Conservation (phyloP, 2,797 vertebrate species). For the Gymnodraco acuticeps region DNA sequence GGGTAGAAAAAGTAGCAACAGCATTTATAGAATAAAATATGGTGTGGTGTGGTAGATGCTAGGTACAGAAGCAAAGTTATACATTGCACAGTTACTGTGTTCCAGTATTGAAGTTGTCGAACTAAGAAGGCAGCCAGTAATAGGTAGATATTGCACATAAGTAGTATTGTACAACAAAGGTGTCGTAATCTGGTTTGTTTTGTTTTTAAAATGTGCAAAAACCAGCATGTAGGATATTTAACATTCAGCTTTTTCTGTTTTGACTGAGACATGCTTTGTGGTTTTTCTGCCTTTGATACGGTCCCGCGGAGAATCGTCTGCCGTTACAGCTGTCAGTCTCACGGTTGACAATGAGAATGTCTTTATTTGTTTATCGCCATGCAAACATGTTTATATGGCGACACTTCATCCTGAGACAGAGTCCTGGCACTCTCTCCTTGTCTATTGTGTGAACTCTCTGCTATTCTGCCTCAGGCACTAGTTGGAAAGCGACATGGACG, state of each 20-base stretch:
- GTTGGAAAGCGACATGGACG: constrained; percentile 31
- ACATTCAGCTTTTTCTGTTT: background rate
- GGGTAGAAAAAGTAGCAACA: too few relatives aligned
- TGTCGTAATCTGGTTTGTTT: background rate
- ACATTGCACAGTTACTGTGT: too few relatives aligned
- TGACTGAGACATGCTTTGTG: constrained; percentile 4
- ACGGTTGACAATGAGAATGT: constrained; percentile 31
- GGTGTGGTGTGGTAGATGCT: too few relatives aligned
- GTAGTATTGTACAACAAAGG: too few relatives aligned
- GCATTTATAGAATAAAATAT: too few relatives aligned
- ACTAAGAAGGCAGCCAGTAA: too few relatives aligned
- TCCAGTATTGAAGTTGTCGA: too few relatives aligned
- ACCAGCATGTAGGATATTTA: constrained; percentile 19
- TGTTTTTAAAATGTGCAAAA: constrained; percentile 15
- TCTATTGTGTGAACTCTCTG: constrained; percentile 42
- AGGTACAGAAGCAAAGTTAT: too few relatives aligned
- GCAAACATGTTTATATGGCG: too few relatives aligned
- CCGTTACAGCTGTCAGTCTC: constrained; percentile 63
- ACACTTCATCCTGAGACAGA: constrained; percentile 44
- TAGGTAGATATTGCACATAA: too few relatives aligned
- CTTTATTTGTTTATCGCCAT: constrained; percentile 62
- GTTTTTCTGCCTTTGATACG: constrained; percentile 16
- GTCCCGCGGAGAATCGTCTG: constrained; percentile 42
- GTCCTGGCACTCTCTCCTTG: constrained; percentile 32
- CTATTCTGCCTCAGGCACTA: constrained; percentile 57